phyloP scores from a whole-genome alignment of 2,797 vertebrate species.

The Macrochelys suwanniensis region DNA sequence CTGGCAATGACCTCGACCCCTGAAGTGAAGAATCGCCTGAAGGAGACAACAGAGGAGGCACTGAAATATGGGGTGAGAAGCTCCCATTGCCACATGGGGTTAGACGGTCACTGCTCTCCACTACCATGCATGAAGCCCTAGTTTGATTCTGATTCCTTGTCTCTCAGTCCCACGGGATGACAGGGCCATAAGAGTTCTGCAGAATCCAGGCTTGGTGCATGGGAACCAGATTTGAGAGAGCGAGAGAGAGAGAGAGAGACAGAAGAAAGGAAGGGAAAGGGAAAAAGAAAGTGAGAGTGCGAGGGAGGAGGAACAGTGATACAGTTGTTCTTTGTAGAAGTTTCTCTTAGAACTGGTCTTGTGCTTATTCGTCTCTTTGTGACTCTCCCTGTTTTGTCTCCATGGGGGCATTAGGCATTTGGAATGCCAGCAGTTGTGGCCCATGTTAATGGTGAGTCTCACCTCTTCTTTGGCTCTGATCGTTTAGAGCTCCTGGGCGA shows the following conservation, averaged over 20 bases:
- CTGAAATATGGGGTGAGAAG: conserved; percentile 86
- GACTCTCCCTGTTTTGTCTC: conserved; percentile 3
- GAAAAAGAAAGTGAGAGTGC: not conserved
- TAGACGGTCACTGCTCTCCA: not conserved
- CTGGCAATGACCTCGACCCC: conserved; percentile 80
- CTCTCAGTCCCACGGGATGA: not conserved
- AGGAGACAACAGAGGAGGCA: conserved; percentile 84
- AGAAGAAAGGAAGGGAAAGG: not conserved
- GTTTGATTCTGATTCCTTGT: not conserved
- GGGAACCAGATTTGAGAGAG: not conserved
- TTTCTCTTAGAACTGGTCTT: not conserved
- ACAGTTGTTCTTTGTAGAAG: not conserved
- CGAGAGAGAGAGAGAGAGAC: not conserved
- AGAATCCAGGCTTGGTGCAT: not conserved
- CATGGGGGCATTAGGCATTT: conserved; percentile 84
- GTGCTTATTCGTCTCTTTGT: not conserved
- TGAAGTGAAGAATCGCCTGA: conserved; percentile 89
- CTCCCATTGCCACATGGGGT: not conserved
- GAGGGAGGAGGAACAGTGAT: not conserved
- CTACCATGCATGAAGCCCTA: not conserved
- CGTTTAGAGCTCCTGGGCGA: conserved; percentile 91
- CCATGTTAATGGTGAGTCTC: conserved; percentile 83
- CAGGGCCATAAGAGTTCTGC: not conserved
- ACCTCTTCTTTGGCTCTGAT: conserved; percentile 93
- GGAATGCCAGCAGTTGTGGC: conserved; percentile 90